Evolutionary conservation across 2,797 vertebrate species (phyloP), one percentile per base, ranked within the genome.

Genomic region (Discoglossus pictus): DNA sequence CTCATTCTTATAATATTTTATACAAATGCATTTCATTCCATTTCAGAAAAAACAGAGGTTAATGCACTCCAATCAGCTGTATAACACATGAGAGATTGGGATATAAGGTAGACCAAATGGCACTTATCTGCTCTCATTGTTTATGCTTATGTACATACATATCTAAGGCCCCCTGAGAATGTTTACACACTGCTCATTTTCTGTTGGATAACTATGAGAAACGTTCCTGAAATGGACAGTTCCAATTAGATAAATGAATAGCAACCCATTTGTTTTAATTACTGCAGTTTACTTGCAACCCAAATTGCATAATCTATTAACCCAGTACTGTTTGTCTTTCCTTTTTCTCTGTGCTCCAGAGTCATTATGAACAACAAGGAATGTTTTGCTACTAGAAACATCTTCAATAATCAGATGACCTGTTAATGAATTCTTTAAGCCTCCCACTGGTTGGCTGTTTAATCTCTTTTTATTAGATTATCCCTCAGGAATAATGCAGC

Each of bases 391-490:
- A 43, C 23, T 13, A 64, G 24, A 52, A 42, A 36, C 46, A 47
- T 67, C 27, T 67, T 50, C 59, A 59, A 13, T 64, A 17, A 66
- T 36, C 24, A 66, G 62, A 68, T 74, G 63, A 68, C 61, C 68
- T 72, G 34, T 42, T 68, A 74, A 74, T 74, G 60, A 73, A 51
- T 73, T 61, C 47, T 74, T 21, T 21, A 15, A 56, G 50, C 55
- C 71, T 76, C 48, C 73, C 68, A 70, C 60, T 65, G 25, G 31
- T 73, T 59, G 52, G 38, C n/a, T 65, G 15, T 77, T 76, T 70
- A 62, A 40, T 60, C 51, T 63, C 62, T 21, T 36, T 42, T 70
- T 63, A 71, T 71, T 71, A 71, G 68, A 71, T 71, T 71, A 71
- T 64, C 52, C 52, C 61, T 51, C 24, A 64, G 61, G 61, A 17